These are phyloP conservation scores for Stratiomys singularior DNA, from an alignment of 2,888 invertebrate species.

Conservation along the genomic window DNA sequence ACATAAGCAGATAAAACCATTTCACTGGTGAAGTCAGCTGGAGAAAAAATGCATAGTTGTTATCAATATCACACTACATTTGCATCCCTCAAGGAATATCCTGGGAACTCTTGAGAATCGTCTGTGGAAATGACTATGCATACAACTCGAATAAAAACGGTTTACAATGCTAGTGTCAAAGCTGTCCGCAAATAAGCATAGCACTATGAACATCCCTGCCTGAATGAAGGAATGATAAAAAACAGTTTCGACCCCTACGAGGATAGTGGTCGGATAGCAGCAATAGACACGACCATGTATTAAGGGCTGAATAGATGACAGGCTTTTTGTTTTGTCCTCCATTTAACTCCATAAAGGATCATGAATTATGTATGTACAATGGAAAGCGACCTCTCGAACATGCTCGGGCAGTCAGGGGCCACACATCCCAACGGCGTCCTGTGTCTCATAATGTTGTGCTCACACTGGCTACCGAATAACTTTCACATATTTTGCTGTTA, in stretches of 20 bases:
- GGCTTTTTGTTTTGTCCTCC: slow-evolving; percentile 40
- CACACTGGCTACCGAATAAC: not conserved
- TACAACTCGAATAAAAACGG: not conserved
- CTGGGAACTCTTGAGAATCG: too few relatives aligned
- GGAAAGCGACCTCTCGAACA: slow-evolving; percentile 18
- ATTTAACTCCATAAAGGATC: slow-evolving; percentile 43
- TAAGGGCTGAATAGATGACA: slow-evolving; percentile 37
- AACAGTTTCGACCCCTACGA: slow-evolving; percentile 16
- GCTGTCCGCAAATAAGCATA: not conserved
- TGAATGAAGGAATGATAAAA: slow-evolving; percentile 39
- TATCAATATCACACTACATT: too few relatives aligned
- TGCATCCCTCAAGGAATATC: too few relatives aligned
- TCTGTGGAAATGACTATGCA: too few relatives aligned
- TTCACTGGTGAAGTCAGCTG: too few relatives aligned
- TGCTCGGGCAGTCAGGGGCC: not conserved
- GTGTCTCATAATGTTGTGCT: not conserved
- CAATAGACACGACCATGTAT: not conserved
- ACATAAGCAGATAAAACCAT: too few relatives aligned
- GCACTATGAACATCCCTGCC: slow-evolving; percentile 15
- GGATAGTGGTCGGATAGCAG: slow-evolving; percentile 3
- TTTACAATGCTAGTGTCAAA: not conserved
- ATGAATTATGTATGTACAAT: slow-evolving; percentile 42
- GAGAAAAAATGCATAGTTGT: too few relatives aligned
- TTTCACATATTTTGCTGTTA: slow-evolving; percentile 43
- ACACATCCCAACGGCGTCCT: slow-evolving; percentile 10